A percentile compares a stretch with the other conserved stretches of the same genome.
Evolutionary conservation across 2,797 vertebrate species (phyloP).

Genomic region (Sebastes reedi): DNA sequence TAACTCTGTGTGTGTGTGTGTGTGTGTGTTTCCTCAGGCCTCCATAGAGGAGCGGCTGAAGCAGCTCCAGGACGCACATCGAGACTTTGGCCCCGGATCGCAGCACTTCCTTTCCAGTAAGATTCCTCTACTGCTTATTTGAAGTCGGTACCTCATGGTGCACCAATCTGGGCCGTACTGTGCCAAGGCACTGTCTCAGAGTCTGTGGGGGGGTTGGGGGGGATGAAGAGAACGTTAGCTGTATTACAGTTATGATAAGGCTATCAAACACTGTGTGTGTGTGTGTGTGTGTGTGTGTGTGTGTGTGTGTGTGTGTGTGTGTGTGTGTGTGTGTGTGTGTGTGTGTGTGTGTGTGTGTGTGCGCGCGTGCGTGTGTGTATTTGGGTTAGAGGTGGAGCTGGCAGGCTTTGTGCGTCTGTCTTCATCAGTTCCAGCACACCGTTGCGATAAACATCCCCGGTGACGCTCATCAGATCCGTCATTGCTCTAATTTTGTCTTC

Average conservation of each 20-base stretch:
- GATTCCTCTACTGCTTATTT: slow-evolving; percentile 62
- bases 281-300: not conserved
- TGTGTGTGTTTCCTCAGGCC: slow-evolving; percentile 76
- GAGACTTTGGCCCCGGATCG: slow-evolving; percentile 97
- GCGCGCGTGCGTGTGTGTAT: slow-evolving; percentile 11
- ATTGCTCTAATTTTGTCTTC: slow-evolving; percentile 52
- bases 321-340: not conserved
- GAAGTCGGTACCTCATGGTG: slow-evolving; percentile 45
- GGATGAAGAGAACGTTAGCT: slow-evolving; percentile 7
- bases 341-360: not conserved
- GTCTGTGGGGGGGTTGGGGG: not conserved
- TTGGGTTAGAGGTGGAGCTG: slow-evolving; percentile 59
- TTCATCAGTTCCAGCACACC: slow-evolving; percentile 35
- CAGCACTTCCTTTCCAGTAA: slow-evolving; percentile 98
- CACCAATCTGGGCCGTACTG: slow-evolving; percentile 31
- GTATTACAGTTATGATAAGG: slow-evolving; percentile 11
- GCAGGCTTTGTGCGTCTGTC: slow-evolving; percentile 39
- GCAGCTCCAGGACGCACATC: slow-evolving; percentile 96
- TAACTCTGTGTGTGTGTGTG: slow-evolving; percentile 22
- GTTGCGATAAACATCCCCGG: slow-evolving; percentile 28
- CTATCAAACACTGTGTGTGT: not conserved
- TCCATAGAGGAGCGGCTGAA: slow-evolving; percentile 94
- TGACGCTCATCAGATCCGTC: slow-evolving; percentile 42
- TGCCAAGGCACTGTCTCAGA: slow-evolving; percentile 18
- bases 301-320: not conserved